Percentiles rank a stretch among this genome's conserved stretches.
Evolutionary conservation across 2,113 vertebrate genomes (phyloP).

Genomic region (Toxostoma redivivum): DNA sequence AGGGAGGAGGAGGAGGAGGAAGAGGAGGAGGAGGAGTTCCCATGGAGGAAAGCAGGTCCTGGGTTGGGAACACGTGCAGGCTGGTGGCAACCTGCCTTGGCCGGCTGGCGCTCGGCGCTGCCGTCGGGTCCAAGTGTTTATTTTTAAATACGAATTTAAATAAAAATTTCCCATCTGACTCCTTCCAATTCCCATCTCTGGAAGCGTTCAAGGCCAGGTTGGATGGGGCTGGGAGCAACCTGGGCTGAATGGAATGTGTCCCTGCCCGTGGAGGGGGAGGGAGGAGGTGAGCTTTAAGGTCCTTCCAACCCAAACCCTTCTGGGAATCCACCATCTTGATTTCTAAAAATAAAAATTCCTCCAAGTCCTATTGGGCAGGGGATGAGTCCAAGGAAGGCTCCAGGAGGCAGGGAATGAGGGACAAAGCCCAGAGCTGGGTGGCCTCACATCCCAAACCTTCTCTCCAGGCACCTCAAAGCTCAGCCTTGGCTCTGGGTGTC

Average conservation of each 20-base stretch:
- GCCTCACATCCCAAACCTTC: neutral
- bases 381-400: neutral
- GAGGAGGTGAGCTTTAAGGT: neutral
- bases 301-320: neutral
- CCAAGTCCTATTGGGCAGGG: neutral
- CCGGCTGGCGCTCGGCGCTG: neutral
- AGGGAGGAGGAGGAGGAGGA: neutral
- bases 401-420: neutral
- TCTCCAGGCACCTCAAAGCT: neutral
- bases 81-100: neutral
- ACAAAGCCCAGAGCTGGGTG: fast-evolving
- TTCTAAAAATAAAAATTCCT: neutral
- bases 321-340: neutral
- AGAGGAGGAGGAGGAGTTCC: neutral
- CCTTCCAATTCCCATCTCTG: neutral
- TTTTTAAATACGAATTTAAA: neutral
- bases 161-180: neutral
- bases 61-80: neutral
- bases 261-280: neutral
- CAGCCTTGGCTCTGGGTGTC: neutral
- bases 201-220: neutral
- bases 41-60: neutral
- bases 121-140: neutral
- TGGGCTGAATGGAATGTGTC: neutral
- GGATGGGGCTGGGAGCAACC: neutral